These are phyloP conservation scores for Erythrolamprus reginae DNA, from an alignment of 2,113 vertebrate species.

Conservation along the genomic window DNA sequence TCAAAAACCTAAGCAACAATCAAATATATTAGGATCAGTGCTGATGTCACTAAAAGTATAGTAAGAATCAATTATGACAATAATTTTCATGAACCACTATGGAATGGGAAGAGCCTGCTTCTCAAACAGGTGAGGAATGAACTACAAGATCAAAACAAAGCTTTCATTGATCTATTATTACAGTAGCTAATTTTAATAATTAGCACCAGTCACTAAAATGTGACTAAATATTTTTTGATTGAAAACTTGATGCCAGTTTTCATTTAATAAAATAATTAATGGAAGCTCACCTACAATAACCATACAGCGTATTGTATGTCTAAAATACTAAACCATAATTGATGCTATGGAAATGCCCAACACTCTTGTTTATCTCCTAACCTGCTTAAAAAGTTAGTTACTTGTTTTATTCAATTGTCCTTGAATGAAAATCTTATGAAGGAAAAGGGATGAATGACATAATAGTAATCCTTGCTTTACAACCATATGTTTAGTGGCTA, in stretches of 20 bases:
- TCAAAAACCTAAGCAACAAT: not conserved
- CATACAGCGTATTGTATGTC: too few species aligned
- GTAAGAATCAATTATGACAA: slow-evolving; percentile 12
- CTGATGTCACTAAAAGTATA: not conserved
- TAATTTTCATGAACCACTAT: not conserved
- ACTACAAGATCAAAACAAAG: slow-evolving; percentile 16
- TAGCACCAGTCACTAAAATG: not conserved
- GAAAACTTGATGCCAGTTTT: not conserved
- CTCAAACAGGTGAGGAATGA: slow-evolving; percentile 11
- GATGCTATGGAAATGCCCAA: not conserved
- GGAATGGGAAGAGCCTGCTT: slow-evolving; percentile 1
- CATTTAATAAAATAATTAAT: not conserved
- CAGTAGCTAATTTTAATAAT: slow-evolving; percentile 31
- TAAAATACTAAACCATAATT: not conserved
- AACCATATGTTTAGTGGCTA: not conserved
- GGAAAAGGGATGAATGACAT: not conserved
- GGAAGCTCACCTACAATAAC: not conserved
- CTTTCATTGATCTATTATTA: slow-evolving; percentile 31
- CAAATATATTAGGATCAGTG: slow-evolving; percentile 13
- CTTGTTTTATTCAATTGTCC: not conserved
- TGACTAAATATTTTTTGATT: slow-evolving; percentile 16
- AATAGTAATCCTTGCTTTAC: not conserved
- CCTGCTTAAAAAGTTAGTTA: not conserved
- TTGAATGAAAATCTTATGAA: not conserved
- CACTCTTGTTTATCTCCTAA: not conserved